Evolutionary conservation across 64 coral and sea anemone genomes (phyloP).

Genomic region (Exaiptasia diaphana): DNA sequence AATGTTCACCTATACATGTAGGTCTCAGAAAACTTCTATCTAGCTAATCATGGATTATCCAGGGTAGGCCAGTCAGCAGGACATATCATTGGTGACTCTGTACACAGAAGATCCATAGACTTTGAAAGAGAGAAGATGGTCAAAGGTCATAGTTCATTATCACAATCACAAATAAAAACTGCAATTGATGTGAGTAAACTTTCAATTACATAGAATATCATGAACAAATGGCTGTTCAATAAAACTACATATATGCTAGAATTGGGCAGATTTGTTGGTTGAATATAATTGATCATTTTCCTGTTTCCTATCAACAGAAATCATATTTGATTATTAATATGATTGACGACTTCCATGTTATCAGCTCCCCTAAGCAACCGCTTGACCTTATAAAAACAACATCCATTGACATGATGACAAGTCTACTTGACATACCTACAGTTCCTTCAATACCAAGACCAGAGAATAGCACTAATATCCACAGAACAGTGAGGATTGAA

Average conservation of each 20-base stretch:
- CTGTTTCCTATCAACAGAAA: background rate
- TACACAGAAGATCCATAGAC: background rate
- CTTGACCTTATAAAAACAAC: background rate
- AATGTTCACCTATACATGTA: background rate
- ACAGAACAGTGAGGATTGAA: slow-evolving; percentile 26
- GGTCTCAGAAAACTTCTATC: slow-evolving; percentile 45
- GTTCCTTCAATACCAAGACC: slow-evolving; percentile 1
- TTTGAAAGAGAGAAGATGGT: background rate
- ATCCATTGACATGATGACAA: slow-evolving; percentile 28
- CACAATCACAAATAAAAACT: background rate
- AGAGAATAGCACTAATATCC: background rate
- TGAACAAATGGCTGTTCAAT: background rate
- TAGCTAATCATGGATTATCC: slow-evolving; percentile 27
- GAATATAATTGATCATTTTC: too few species aligned
- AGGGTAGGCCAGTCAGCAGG: slow-evolving; percentile 31
- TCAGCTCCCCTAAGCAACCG: background rate
- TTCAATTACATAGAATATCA: background rate
- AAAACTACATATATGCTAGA: background rate
- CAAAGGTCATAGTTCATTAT: background rate
- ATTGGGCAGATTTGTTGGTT: too few species aligned
- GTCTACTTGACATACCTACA: slow-evolving; percentile 29
- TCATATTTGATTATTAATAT: slow-evolving; percentile 14
- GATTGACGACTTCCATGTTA: slow-evolving; percentile 46
- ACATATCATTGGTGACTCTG: background rate
- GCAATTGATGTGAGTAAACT: background rate